phyloP scores from a whole-genome alignment of 2,797 vertebrate genomes.

The Enteromius treurensis region DNA sequence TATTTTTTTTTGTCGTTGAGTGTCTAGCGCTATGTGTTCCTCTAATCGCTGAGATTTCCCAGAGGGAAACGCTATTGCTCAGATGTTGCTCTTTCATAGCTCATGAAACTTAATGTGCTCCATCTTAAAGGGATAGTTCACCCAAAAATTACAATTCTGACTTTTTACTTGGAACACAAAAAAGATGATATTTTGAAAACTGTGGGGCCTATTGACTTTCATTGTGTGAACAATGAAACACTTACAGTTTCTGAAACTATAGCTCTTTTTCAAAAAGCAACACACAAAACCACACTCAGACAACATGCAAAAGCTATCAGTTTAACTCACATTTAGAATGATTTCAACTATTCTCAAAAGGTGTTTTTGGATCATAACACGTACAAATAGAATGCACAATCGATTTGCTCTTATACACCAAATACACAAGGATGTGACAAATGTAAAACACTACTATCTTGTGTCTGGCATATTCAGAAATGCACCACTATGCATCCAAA shows the following conservation, averaged over 20 bases:
- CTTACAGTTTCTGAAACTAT: background rate
- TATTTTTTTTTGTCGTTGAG: background rate
- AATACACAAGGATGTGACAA: background rate
- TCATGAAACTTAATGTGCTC: constrained; percentile 6
- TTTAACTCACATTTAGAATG: background rate
- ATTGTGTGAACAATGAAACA: background rate
- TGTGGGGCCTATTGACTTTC: too few species aligned
- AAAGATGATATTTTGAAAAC: background rate
- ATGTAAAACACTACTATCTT: background rate
- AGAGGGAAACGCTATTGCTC: background rate
- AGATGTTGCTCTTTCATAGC: constrained; percentile 17
- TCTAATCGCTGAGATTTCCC: constrained; percentile 2
- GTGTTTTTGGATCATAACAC: background rate
- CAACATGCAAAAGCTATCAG: background rate
- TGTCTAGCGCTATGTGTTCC: background rate
- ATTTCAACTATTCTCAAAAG: background rate
- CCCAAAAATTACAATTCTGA: background rate
- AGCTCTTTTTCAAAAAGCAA: background rate
- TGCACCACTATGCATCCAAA: constrained; percentile 39
- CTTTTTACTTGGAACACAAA: background rate
- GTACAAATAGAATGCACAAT: background rate
- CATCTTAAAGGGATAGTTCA: constrained; percentile 16
- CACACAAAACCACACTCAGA: background rate
- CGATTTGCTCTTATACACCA: background rate
- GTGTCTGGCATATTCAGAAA: background rate